These are phyloP conservation scores for Galeopterus variegatus DNA, from an alignment of 2,113 vertebrate genomes.

Conservation along the genomic window DNA sequence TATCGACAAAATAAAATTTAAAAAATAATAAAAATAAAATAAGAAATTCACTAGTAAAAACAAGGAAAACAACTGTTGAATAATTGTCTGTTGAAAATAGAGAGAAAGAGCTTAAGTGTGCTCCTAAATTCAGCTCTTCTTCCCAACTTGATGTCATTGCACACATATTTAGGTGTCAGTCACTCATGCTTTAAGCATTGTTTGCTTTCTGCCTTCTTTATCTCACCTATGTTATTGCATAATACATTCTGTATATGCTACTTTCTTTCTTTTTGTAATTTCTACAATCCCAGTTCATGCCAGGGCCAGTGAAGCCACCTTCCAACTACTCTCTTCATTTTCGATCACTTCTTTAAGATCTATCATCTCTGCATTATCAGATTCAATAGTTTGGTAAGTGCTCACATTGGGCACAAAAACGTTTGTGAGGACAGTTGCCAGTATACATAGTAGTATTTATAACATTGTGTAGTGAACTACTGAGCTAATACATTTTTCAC, in stretches of 20 bases:
- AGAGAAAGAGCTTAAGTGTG: background rate
- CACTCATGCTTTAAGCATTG: background rate
- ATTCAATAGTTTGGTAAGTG: background rate
- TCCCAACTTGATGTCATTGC: too few relatives aligned
- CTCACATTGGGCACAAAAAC: background rate
- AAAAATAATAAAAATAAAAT: too few relatives aligned
- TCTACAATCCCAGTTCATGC: background rate
- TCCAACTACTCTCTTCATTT: background rate
- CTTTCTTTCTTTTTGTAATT: background rate
- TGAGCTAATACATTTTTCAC: background rate
- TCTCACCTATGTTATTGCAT: background rate
- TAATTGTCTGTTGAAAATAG: background rate
- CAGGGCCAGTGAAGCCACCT: background rate
- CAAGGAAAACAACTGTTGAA: background rate
- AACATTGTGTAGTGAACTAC: background rate
- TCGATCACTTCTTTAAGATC: background rate
- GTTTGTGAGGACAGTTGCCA: background rate
- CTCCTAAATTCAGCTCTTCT: background rate
- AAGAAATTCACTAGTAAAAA: constrained; percentile 6
- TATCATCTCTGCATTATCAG: background rate
- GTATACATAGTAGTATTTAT: background rate
- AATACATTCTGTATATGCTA: background rate
- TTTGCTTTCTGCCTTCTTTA: background rate
- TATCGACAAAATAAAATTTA: too few relatives aligned
- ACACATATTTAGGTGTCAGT: fast-evolving